Base-by-base conservation (phyloP, 2,797 vertebrate genomes). In the Adelosebastes latens region DNA sequence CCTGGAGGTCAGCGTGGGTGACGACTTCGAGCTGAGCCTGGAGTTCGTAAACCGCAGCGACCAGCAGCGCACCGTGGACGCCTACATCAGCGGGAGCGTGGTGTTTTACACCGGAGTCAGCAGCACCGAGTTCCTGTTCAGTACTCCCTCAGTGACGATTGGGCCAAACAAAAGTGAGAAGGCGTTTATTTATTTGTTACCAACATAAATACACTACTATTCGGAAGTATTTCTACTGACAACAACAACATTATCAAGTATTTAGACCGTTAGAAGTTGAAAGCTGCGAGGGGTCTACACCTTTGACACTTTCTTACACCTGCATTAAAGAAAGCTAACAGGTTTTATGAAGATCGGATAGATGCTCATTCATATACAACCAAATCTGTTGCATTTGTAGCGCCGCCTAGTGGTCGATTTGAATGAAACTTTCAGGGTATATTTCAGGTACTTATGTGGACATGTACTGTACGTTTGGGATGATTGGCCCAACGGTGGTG, bases 71-170 rank as follows among this genome's bases (percentile, higher is more conserved):
- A 96, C 92, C 0, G 79, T 94, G 46, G 90, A 93, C 0, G 74
- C 95, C 42, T 98, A 97, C 83, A 78, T 99, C 89, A 97, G 95
- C 0, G 97, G 97, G 69, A 97, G 87, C 25, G 94, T 98, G 86
- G 95, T 97, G 73, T 99, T 96, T 89, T 99, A 99, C 71, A 99
- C 98, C 0, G 98, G 98, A 6, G 98, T 99, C 68, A 52, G 90
- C 55, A 97, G 96, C 79, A 78, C 66, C 0, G 96, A 99, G 87
- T 97, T 99, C 93, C 95, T 97, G 92, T 97, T 96, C 13, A 90
- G 93, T 25, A 92, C 91, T 1, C 96, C 96, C 42, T 87, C 67
- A 0, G 92, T 97, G 61, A 92, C 62, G 0, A 83, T 99, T 79
- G 91, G 93, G 0, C 96, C 97, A 4, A 77, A 88, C 25, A 81